phyloP scores from a whole-genome alignment of 2,888 invertebrate species.

The Cephus nigrinus region DNA sequence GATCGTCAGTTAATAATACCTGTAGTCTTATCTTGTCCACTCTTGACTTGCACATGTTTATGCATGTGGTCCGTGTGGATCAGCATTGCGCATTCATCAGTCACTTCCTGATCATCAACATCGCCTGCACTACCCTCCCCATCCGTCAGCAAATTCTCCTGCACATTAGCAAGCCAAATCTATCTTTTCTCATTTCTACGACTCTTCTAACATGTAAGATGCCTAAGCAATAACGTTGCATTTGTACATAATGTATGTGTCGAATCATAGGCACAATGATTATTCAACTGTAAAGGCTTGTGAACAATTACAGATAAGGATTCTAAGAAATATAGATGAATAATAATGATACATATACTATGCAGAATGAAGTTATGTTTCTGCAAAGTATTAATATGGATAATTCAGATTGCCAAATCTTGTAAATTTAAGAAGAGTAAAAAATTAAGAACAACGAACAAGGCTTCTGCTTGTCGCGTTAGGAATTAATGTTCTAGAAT shows the following conservation, averaged over 20 bases:
- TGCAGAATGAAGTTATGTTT: not conserved
- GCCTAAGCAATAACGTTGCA: not conserved
- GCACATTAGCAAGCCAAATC: constrained; percentile 24
- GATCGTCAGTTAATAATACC: constrained; percentile 40
- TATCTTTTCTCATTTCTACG: not conserved
- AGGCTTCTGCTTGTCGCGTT: not conserved
- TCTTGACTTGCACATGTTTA: constrained; percentile 55
- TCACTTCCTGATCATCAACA: constrained; percentile 72
- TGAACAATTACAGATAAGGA: not conserved
- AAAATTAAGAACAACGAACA: not conserved
- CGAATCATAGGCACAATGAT: not conserved
- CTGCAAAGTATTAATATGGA: not conserved
- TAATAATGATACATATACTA: not conserved
- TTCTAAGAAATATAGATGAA: not conserved
- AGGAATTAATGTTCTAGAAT: not conserved
- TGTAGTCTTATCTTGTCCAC: constrained; percentile 54
- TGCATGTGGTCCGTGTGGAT: constrained; percentile 68
- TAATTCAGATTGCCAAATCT: not conserved
- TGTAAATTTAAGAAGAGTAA: not conserved
- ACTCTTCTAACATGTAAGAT: not conserved
- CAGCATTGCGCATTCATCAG: constrained; percentile 79
- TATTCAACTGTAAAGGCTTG: not conserved
- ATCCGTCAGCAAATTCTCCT: constrained; percentile 73
- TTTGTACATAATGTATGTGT: not conserved
- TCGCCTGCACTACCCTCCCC: constrained; percentile 72